Base-by-base conservation (phyloP, 1,140 invertebrate genomes). In the Oncopodura yosiiana region DNA sequence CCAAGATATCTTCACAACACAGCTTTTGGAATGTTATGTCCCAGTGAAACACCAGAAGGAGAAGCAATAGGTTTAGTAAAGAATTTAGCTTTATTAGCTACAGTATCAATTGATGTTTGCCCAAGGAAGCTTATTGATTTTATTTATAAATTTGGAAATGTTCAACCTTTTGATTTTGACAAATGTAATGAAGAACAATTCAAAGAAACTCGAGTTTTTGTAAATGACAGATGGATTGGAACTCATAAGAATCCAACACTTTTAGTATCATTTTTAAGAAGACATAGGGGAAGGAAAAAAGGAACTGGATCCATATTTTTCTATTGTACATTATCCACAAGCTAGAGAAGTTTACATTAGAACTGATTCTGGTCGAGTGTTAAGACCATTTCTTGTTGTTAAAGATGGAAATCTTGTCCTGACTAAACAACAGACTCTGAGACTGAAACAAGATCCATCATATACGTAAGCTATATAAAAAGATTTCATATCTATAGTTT, bases 81-180 rank as follows among this genome's bases (percentile, higher is more conserved):
- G 70, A 98, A 99, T 74, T 73, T 99, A 3, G 94, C 95, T 0
- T 73, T 99, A 2, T 97, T 98, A 94, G 91, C 95, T n/a, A 97
- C 97, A 66, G 97, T 99, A 62, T 96, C 93, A 62, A 94, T 98
- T 19, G 94, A 94, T 53, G 94, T 89, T 36, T 88, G 96, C 68
- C 93, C 93, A 1, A 93, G 90, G 2, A 94, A 93, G 1, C 96
- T 99, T 74, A 72, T 97, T 3, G 94, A 98, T 97, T 77, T 93
- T 98, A 77, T 93, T 89, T 1, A 89, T 90, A 0, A 91, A 87
- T 32, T 87, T 90, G 2, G 94, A 94, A 67, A 85, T 86, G 11
- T 88, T 94, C 68, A 73, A 68, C 64, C 65, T 60, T 23, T 32
- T 53, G 2, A 16, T 19, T 48, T 55, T 26, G 12, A n/a, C n/a